These are phyloP conservation scores for Cirrhinus molitorella DNA, from an alignment of 2,797 vertebrate genomes.

Conservation along the genomic window DNA sequence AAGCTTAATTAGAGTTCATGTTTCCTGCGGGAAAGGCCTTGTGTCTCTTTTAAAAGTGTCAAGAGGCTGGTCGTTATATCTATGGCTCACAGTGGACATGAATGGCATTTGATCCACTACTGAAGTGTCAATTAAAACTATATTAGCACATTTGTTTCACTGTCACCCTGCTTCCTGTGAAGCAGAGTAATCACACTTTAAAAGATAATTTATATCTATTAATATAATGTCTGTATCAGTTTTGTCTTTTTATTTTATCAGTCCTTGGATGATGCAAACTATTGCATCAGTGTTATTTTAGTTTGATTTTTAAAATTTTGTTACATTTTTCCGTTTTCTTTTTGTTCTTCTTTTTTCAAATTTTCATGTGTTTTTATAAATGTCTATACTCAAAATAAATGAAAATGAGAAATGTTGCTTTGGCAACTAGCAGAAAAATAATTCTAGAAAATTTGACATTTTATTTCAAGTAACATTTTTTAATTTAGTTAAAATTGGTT, in stretches of 20 bases:
- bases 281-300: not conserved
- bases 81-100: not conserved
- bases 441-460: too few relatives aligned
- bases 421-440: too few relatives aligned
- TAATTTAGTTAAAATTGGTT: too few relatives aligned
- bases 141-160: not conserved
- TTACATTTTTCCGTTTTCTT: not conserved
- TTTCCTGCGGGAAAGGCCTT: not conserved
- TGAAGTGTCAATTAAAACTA: not conserved
- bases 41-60: not conserved
- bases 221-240: not conserved
- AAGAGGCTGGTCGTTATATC: not conserved
- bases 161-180: not conserved
- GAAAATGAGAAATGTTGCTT: too few relatives aligned
- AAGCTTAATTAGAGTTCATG: not conserved
- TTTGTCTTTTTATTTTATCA: not conserved
- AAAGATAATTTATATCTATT: not conserved
- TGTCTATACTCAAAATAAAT: too few relatives aligned
- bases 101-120: not conserved
- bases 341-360: not conserved
- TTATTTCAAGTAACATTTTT: too few relatives aligned
- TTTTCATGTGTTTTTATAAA: too few relatives aligned
- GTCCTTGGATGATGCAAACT: not conserved
- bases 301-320: not conserved
- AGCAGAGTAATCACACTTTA: not conserved